Evolutionary conservation across 1,140 invertebrate genomes (phyloP), one percentile per base, ranked within the genome.

Genomic region (Drosophila suzukii): DNA sequence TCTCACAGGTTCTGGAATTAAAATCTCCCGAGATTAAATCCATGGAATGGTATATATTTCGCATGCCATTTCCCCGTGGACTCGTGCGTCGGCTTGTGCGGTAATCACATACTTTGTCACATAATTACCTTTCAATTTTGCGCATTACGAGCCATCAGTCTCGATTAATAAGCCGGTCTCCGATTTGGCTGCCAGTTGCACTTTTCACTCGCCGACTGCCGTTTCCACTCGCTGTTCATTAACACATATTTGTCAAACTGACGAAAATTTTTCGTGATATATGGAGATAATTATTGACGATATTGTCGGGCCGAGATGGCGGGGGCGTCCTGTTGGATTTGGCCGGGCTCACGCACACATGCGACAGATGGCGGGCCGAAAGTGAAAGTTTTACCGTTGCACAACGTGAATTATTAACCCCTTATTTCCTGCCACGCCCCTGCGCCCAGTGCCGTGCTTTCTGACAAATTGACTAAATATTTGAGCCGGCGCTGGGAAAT

Each of bases 401-500:
- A 82, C 75, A 86, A 82, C 20, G 73, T 86, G 67, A 89, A 89
- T 89, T 77, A 89, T 83, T 83, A 89, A 83, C 75, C 79, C 79
- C 67, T 80, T 83, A 62, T 43, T 50, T 43, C 46, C n/a, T n/a
- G 30, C 38, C 59, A 49, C 44, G 38, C 70, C 50, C 41, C 27
- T 39, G 30, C 36, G 46, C 17, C 32, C 11, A 53, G 43, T 49
- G 75, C 50, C 62, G 66, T 57, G 56, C 73, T 68, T 71, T 88
- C 76, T 80, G 84, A 88, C 77, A 90, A 90, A 89, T 89, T 88
- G 84, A 78, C 80, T 89, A 88, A 88, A 84, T 83, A 89, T 77
- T 79, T 61, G 54, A 75, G 84, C 76, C 71, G 84, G 84, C 77
- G 84, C 70, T 75, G 65, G 66, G 53, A 74, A 89, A 84, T 84